Conservation (phyloP, 2,888 invertebrate genomes). For the Agonopterix alstromeriana region DNA sequence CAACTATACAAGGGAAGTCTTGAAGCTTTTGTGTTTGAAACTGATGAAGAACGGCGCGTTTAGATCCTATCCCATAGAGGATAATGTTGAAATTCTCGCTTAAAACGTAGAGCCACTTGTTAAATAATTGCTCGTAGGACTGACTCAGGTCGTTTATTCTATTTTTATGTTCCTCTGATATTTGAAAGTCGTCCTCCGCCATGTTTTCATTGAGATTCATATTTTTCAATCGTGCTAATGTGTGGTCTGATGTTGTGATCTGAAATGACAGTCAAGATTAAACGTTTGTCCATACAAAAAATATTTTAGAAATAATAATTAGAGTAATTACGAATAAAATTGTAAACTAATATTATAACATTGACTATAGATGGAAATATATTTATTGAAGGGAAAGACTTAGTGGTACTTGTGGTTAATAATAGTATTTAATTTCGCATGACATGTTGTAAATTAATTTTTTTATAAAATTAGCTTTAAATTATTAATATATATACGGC, state of each 20-base stretch:
- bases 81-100: constrained; percentile 92
- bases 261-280: constrained; percentile 21
- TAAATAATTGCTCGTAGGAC: constrained; percentile 77
- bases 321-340: too few relatives aligned
- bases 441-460: too few relatives aligned
- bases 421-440: too few relatives aligned
- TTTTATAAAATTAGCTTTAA: too few relatives aligned
- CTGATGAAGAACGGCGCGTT: constrained; percentile 83
- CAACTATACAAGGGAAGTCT: constrained; percentile 81
- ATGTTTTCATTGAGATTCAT: constrained; percentile 78
- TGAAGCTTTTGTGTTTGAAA: constrained; percentile 79
- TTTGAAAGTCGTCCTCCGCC: constrained; percentile 71
- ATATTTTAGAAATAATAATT: too few relatives aligned
- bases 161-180: constrained; percentile 77
- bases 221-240: constrained; percentile 84
- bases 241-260: constrained; percentile 86
- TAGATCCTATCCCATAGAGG: constrained; percentile 94
- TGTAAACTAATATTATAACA: too few relatives aligned
- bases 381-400: too few relatives aligned
- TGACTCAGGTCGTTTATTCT: constrained; percentile 75
- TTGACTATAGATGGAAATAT: too few relatives aligned
- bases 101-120: constrained; percentile 83
- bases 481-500: too few relatives aligned
- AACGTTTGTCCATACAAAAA: too few relatives aligned
- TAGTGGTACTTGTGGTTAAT: too few relatives aligned